A percentile compares a stretch with the other conserved stretches of the same genome.
These are phyloP conservation scores for Hylia prasina DNA, from an alignment of 2,113 vertebrate genomes.

Conservation along the genomic window DNA sequence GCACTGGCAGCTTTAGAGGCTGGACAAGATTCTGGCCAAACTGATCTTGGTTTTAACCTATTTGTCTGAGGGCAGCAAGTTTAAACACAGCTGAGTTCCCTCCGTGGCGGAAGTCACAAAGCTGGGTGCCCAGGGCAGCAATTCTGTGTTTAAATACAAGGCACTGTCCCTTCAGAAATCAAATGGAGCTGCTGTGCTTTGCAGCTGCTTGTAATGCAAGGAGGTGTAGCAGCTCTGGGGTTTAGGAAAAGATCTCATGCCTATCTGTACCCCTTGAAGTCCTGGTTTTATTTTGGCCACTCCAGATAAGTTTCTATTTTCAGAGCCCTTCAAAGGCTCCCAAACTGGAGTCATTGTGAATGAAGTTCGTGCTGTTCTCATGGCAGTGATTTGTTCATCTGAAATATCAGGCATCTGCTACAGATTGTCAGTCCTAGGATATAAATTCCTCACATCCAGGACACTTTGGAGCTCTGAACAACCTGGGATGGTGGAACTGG, in stretches of 20 bases:
- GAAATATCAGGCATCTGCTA: neutral
- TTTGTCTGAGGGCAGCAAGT: neutral
- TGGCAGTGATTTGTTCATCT: neutral
- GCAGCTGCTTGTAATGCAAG: neutral
- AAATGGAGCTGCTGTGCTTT: neutral
- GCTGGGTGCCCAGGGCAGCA: neutral
- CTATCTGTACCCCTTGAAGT: neutral
- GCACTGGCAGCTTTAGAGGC: neutral
- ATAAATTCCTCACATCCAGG: neutral
- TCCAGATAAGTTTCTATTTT: neutral
- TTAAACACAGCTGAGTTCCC: neutral
- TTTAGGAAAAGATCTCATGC: neutral
- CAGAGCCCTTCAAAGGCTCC: neutral
- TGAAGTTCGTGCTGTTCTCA: neutral
- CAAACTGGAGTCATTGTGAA: neutral
- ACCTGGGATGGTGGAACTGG: neutral
- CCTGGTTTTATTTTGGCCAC: neutral
- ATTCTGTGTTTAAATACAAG: neutral
- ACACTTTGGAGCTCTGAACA: neutral
- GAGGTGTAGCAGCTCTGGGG: neutral
- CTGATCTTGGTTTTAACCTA: neutral
- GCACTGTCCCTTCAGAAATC: neutral
- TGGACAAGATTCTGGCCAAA: neutral
- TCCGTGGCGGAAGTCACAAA: neutral
- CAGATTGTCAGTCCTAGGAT: neutral